These are phyloP conservation scores for Stylophora pistillata DNA, from an alignment of 64 coral and sea anemone species.

Conservation along the genomic window DNA sequence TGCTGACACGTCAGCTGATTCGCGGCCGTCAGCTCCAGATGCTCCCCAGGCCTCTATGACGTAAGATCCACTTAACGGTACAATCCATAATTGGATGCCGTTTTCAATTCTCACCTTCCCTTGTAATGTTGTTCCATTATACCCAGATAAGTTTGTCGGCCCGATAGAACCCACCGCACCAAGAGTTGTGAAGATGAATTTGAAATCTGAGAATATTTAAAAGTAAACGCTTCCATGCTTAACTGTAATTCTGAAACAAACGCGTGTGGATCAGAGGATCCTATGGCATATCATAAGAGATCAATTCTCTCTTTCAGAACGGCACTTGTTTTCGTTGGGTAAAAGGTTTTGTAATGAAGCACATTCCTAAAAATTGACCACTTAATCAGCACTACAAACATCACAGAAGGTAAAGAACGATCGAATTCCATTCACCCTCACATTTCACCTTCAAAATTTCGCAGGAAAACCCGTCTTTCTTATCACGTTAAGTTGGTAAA, in stretches of 20 bases:
- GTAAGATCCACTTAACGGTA: slow-evolving; percentile 67
- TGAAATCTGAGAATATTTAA: slow-evolving; percentile 19
- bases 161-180: slow-evolving; percentile 21
- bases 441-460: no score
- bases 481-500: no score
- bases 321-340: no score
- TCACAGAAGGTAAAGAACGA: no score
- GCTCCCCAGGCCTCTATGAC: slow-evolving; percentile 65
- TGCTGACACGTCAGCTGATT: background rate
- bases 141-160: slow-evolving; percentile 35
- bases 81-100: slow-evolving; percentile 77
- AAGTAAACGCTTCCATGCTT: background rate
- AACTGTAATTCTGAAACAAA: background rate
- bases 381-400: no score
- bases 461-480: no score
- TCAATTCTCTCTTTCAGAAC: no score
- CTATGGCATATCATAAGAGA: no score
- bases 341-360: no score
- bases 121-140: slow-evolving; percentile 60
- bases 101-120: slow-evolving; percentile 47
- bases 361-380: no score
- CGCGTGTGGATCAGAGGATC: background rate
- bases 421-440: no score
- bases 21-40: slow-evolving; percentile 37
- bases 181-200: slow-evolving; percentile 64